phyloP scores from a whole-genome alignment of 2,797 vertebrate species.

The Botia almorhae region DNA sequence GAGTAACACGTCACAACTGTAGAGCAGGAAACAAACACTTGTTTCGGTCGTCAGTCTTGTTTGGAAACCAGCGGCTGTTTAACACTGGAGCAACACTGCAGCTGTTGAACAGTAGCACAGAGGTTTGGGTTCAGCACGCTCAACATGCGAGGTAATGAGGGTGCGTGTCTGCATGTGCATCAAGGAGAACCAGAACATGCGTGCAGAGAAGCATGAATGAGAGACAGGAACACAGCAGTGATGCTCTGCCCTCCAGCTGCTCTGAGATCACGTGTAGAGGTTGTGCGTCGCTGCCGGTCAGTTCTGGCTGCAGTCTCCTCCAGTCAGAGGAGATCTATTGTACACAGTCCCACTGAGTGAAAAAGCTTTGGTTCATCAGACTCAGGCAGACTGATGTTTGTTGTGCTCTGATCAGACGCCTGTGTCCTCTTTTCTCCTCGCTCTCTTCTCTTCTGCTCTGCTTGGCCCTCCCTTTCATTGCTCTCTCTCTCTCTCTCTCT shows the following conservation, averaged over 20 bases:
- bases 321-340: constrained; percentile 49
- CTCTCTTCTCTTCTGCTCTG: constrained; percentile 50
- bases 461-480: constrained; percentile 32
- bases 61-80: constrained; percentile 14
- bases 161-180: constrained; percentile 57
- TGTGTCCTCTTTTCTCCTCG: constrained; percentile 61
- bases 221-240: constrained; percentile 42
- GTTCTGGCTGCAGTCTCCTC: constrained; percentile 47
- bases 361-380: constrained; percentile 59
- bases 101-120: constrained; percentile 37
- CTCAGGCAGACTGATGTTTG: constrained; percentile 42
- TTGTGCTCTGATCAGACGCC: constrained; percentile 68
- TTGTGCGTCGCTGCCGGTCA: constrained; percentile 17
- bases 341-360: constrained; percentile 38
- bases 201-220: constrained; percentile 9
- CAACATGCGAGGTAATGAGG: constrained; percentile 38
- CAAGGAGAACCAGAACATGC: constrained; percentile 45
- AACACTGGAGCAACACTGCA: constrained; percentile 21
- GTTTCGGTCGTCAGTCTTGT: constrained; percentile 22
- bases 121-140: constrained; percentile 19
- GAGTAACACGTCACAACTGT: constrained; percentile 28
- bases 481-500: constrained; percentile 54
- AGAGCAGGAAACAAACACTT: constrained; percentile 57
- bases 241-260: constrained; percentile 54
- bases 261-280: constrained; percentile 31